Evolutionary conservation across 2,888 invertebrate genomes (phyloP), one percentile per base, ranked within the genome.

Genomic region (Polydrusus cervinus): DNA sequence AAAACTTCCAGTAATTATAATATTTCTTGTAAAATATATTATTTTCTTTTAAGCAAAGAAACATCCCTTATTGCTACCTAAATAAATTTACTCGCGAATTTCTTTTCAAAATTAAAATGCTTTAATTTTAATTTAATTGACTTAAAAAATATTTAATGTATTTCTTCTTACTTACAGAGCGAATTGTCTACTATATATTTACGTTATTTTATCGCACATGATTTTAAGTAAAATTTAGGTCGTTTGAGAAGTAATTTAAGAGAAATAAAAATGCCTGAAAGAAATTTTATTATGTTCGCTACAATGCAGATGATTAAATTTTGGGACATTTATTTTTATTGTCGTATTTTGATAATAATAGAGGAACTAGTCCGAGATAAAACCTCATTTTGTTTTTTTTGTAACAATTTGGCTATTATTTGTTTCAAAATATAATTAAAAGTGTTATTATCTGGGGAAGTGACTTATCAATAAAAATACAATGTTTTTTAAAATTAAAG

Each of bases 81-180:
- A 13, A 30, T n/a, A 53, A 13, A 53, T 30, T n/a, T 30, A 8
- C 34, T 34, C 1, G 25, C 25, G 25, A 3, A 25, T 51, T 20
- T 11, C 3, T 13, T 30, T 53, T 16, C 10, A 20, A 53, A 53
- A 25, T 25, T 30, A n/a, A 30, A 6, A 30, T 30, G 30, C 53
- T 53, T 25, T 51, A 9, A 51, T 20, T 18, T 53, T 30, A 30
- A 30, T 30, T 30, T 30, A 53, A 53, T 53, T 53, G 30, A 53
- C n/a, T 30, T n/a, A 53, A 53, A 53, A 53, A 53, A 53, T 30
- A 25, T 53, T 53, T 53, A 53, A 30, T 53, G 30, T 53, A 6
- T 13, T 53, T 53, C 9, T 25, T 25, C n/a, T 0, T 7, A 5
- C 25, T 30, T 3, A 11, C 25, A 18, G 20, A 30, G 30, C n/a